Evolutionary conservation across 2,888 invertebrate genomes (phyloP), one percentile per base, ranked within the genome.

Genomic region (Perdita meconis): DNA sequence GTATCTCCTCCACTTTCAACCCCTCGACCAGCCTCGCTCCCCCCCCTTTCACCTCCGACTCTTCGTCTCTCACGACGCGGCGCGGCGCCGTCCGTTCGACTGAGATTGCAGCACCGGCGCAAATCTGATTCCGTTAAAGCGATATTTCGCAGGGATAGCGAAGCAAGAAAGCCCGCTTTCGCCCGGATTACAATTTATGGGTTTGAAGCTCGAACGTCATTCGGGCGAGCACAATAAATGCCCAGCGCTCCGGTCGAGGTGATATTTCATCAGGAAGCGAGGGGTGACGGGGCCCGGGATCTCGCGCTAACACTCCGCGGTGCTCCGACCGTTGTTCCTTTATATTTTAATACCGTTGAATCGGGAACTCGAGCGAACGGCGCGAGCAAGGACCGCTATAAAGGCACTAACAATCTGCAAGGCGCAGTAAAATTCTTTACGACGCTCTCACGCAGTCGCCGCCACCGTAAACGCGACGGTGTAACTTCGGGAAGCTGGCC

Each of bases 271-370:
- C 24, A 38, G 13, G 16, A n/a, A 44, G 44, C 44, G 10, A 44
- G 16, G 2, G 16, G 13, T 10, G 40, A 0, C n/a, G 30, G 5
- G 10, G n/a, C n/a, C 16, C 10, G 10, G 34, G n/a, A n/a, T n/a
- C 22, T 40, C 34, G 59, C 38, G 71, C 72, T 69, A 71, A 82
- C 65, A 79, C 40, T 60, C 19, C 24, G 44, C 47, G 70, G 57
- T 38, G 53, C 56, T 30, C 30, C 2, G 36, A 13, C n/a, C 59
- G 38, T 34, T 59, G 44, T 19, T 47, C 34, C 63, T 69, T 80
- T 66, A 55, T 71, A 76, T 72, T 76, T 76, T 76, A 76, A 83
- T 80, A 65, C 73, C 53, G 65, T 55, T 22, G 77, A 40, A 64
- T 60, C 60, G 69, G n/a, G 22, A 55, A 19, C 36, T 24, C n/a